Evolutionary conservation across 2,888 invertebrate species (phyloP).

Genomic region (Drosophila maculinotata): DNA sequence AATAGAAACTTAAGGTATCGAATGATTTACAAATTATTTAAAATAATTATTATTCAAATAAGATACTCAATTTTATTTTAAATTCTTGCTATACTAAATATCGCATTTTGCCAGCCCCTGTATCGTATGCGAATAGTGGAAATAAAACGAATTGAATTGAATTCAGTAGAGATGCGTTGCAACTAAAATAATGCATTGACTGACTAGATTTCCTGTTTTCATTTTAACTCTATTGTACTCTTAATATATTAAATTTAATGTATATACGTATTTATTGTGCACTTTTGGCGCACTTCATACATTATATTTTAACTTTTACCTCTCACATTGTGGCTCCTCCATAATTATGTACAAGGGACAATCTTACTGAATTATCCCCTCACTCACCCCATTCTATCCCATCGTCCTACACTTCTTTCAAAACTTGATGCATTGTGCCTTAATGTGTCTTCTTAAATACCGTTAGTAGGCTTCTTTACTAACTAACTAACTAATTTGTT

Average conservation of each 20-base stretch:
- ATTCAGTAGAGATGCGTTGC: constrained; percentile 22
- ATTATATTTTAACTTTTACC: constrained; percentile 16
- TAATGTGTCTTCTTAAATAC: not conserved
- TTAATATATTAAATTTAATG: constrained; percentile 23
- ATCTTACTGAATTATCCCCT: not conserved
- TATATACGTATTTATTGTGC: constrained; percentile 34
- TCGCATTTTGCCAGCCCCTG: not conserved
- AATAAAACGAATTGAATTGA: constrained; percentile 25
- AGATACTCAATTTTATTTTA: not conserved
- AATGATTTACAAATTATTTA: not conserved
- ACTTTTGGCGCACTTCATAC: constrained; percentile 5
- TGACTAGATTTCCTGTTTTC: constrained; percentile 12
- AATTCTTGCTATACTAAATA: not conserved
- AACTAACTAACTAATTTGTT: constrained; percentile 81
- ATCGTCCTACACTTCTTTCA: too few species aligned
- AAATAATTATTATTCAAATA: too few species aligned
- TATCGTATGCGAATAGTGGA: not conserved
- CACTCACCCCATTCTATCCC: not conserved
- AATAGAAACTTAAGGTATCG: not conserved
- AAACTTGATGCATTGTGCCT: not conserved
- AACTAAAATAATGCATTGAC: constrained; percentile 28
- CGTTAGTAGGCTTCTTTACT: constrained; percentile 22
- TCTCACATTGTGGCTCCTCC: constrained; percentile 15
- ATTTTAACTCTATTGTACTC: constrained; percentile 13
- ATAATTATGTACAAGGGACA: constrained; percentile 50